Percentiles rank a stretch among this genome's conserved stretches.
Evolutionary conservation across 2,113 vertebrate genomes (phyloP).

Genomic region (Notothenia rossii): DNA sequence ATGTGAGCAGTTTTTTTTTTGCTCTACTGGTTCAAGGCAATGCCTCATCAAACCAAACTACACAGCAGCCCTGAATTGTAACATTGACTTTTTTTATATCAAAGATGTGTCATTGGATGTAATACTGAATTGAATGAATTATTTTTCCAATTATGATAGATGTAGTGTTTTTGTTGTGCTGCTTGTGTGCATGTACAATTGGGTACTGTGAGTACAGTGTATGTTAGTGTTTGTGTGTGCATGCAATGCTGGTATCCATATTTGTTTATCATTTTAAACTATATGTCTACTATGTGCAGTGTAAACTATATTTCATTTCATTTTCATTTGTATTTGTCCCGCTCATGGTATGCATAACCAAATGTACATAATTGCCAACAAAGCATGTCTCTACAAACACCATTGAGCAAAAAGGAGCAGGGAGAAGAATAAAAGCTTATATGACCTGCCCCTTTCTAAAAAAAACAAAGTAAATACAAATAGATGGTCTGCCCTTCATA

Average conservation of each 20-base stretch:
- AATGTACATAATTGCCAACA: too few species aligned
- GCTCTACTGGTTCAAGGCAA: constrained; percentile 17
- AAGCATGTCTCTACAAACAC: too few species aligned
- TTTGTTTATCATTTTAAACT: neutral
- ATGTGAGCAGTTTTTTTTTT: constrained; percentile 15
- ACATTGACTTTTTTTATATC: constrained; percentile 15
- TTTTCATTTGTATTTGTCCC: too few species aligned
- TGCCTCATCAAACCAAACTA: constrained; percentile 39
- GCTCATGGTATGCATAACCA: too few species aligned
- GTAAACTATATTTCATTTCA: too few species aligned
- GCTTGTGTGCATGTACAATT: neutral
- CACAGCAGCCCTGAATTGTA: constrained; percentile 12
- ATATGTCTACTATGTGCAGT: neutral
- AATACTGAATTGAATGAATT: neutral
- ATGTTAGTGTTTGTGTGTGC: neutral
- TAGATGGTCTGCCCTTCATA: too few species aligned
- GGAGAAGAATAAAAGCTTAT: too few species aligned
- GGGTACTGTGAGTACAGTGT: neutral
- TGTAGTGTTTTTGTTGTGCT: neutral
- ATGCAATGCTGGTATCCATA: neutral
- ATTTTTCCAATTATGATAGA: neutral
- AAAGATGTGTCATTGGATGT: constrained; percentile 11
- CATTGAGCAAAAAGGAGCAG: too few species aligned
- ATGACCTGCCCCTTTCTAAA: too few species aligned
- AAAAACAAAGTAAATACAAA: too few species aligned